Evolutionary conservation across 2,113 vertebrate genomes (phyloP), one percentile per base, ranked within the genome.

Genomic region (Diadophis punctatus): DNA sequence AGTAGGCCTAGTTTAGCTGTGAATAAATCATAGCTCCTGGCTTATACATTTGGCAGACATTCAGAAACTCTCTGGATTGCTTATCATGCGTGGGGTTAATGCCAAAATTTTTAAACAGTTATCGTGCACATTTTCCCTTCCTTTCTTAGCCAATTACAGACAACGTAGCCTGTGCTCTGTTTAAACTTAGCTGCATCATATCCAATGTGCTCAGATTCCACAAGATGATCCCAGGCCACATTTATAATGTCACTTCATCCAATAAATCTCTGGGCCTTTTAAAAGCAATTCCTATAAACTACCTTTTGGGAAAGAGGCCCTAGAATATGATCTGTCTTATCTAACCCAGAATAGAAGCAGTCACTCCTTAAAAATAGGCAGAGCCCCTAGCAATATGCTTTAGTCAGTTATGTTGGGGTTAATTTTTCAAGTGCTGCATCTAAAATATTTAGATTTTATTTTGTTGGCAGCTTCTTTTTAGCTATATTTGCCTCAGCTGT

Each of bases 21-120:
- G 90, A 95, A 96, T 86, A 96, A 95, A 94, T 95, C 92, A 96
- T 48, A 96, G 95, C 96, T 97, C 94, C 93, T 86, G 90, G 94
- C 84, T 95, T 95, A 94, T 96, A 90, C 30, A 3, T 94, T 94
- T 93, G 93, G 90, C 94, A 95, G 94, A 92, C 6, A 0, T 92
- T 96, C 95, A 96, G 91, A 97, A 97, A 94, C 93, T 97, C 94
- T 91, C 51, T 95, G 91, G 93, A 95, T 93, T 94, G 94, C 87
- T 68, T 94, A 92, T 94, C 95, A 43, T 91, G 93, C 91, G 94
- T 91, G 94, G 93, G 55, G 91, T 74, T n/a, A 94, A 92, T 0
- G 0, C 90, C 93, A 0, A 1, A 97, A 93, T 80, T 90, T 34
- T 94, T 95, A 92, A 48, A 58, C 95, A 95, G 56, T n/a, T 7